Conservation (phyloP, 2,888 invertebrate species). For the Incurvaria masculella region DNA sequence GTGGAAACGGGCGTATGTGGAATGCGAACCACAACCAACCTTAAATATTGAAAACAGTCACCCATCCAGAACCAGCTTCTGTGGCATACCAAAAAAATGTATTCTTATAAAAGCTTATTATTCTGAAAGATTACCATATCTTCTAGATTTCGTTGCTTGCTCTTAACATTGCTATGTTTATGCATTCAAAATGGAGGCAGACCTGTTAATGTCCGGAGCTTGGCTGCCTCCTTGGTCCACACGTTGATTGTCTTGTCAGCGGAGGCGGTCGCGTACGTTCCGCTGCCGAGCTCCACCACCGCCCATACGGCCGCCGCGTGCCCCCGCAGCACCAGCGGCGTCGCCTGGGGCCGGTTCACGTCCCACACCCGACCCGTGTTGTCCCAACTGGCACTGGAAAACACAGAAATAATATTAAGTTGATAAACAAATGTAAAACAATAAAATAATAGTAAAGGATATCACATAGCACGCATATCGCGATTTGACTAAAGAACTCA, state of each 20-base stretch:
- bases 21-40: too few relatives aligned
- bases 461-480: too few relatives aligned
- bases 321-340: conserved; percentile 59
- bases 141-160: too few relatives aligned
- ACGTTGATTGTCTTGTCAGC: conserved; percentile 89
- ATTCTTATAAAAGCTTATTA: too few relatives aligned
- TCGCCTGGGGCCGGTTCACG: conserved; percentile 49
- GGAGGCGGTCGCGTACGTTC: conserved; percentile 75
- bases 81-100: too few relatives aligned
- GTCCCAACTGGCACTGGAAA: conserved; percentile 93
- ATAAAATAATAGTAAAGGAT: neutral
- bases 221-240: conserved; percentile 71
- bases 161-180: too few relatives aligned
- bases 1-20: too few relatives aligned
- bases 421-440: too few relatives aligned
- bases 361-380: conserved; percentile 83
- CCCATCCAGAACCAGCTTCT: too few relatives aligned
- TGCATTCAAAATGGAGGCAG: too few relatives aligned
- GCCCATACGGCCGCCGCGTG: conserved; percentile 90
- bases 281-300: conserved; percentile 53
- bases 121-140: too few relatives aligned
- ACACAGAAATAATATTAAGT: conserved; percentile 27
- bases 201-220: conserved; percentile 65
- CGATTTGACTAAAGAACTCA: neutral
- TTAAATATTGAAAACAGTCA: too few relatives aligned